phyloP scores from a whole-genome alignment of 1,140 invertebrate species.

The Parasteatoda tepidariorum region DNA sequence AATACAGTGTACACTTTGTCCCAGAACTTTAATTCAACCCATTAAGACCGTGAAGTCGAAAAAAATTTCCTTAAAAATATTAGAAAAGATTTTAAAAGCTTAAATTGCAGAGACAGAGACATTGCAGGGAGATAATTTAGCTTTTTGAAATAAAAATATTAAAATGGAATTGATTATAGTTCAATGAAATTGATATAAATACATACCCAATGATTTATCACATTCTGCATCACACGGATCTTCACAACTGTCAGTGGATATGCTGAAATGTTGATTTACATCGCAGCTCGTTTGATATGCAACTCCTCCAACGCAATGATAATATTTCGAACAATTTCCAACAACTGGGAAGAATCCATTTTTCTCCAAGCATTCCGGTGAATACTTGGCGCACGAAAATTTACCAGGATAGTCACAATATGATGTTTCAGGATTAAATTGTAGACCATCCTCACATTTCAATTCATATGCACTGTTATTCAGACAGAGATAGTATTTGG shows the following conservation, averaged over 20 bases:
- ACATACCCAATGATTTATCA: slow-evolving; percentile 9
- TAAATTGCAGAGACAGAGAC: too few species aligned
- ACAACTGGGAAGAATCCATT: slow-evolving; percentile 61
- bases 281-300: slow-evolving; percentile 62
- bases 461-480: background rate
- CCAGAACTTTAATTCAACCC: too few species aligned
- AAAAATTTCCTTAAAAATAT: too few species aligned
- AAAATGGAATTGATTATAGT: too few species aligned
- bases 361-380: background rate
- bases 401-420: slow-evolving; percentile 62
- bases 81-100: too few species aligned
- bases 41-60: too few species aligned
- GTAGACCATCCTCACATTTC: slow-evolving; percentile 43
- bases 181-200: too few species aligned
- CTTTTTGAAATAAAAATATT: too few species aligned
- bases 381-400: slow-evolving; percentile 23
- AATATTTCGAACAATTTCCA: slow-evolving; percentile 62
- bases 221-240: slow-evolving; percentile 53
- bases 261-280: slow-evolving; percentile 62
- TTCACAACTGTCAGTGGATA: slow-evolving; percentile 54
- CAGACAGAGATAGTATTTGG: background rate
- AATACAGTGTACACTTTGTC: too few species aligned
- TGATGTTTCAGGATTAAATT: slow-evolving; percentile 61
- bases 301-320: slow-evolving; percentile 62
- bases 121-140: too few species aligned